These are phyloP conservation scores for Cranoglanis bouderius DNA, from an alignment of 2,113 vertebrate genomes.

Conservation along the genomic window DNA sequence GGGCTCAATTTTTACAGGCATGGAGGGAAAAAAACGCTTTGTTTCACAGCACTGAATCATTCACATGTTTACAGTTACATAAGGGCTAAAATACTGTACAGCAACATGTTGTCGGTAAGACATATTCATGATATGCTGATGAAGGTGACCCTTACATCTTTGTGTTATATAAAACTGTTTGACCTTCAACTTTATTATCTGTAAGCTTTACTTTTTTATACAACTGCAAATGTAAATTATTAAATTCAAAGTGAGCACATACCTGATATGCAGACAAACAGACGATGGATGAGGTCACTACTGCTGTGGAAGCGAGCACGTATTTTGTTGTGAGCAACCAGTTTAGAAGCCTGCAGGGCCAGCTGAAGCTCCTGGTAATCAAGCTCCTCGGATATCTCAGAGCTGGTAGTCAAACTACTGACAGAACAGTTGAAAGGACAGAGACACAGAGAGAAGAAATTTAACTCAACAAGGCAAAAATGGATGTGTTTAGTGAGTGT, in stretches of 20 bases:
- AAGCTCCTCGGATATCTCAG: conserved; percentile 78
- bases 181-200: not conserved
- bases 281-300: conserved; percentile 94
- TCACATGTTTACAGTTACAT: not conserved
- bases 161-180: not conserved
- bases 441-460: not conserved
- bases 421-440: conserved; percentile 59
- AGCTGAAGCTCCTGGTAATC: conserved; percentile 80
- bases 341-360: conserved; percentile 76
- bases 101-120: not conserved
- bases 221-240: not conserved
- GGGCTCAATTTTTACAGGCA: too few relatives aligned
- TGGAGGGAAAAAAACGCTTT: too few relatives aligned
- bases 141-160: not conserved
- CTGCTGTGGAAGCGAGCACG: conserved; percentile 93
- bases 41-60: not conserved
- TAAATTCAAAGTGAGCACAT: conserved; percentile 16
- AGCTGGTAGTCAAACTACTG: conserved; percentile 79
- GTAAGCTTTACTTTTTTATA: not conserved
- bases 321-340: conserved; percentile 87
- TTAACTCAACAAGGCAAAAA: not conserved
- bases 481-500: too few relatives aligned
- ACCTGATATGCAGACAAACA: conserved; percentile 99
- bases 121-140: not conserved
- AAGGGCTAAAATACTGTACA: too few relatives aligned